These are phyloP conservation scores for Lithophane socia DNA, from an alignment of 2,888 invertebrate genomes.

Conservation along the genomic window DNA sequence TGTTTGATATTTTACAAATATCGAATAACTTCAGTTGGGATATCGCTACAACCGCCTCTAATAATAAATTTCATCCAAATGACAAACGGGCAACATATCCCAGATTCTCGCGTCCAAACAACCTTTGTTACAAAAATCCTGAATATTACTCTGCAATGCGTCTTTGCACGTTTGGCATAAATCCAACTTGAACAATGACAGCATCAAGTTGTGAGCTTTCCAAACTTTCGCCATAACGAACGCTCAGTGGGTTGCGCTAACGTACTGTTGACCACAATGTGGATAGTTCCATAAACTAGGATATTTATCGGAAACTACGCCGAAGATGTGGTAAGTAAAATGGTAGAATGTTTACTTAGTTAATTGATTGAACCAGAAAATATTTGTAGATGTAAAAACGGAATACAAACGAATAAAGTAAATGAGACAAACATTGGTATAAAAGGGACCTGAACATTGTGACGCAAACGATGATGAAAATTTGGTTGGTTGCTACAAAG, in stretches of 20 bases:
- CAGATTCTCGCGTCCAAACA: constrained; percentile 36
- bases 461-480: neutral
- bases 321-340: constrained; percentile 27
- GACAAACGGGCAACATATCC: constrained; percentile 40
- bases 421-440: neutral
- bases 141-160: constrained; percentile 79
- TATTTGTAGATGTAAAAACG: neutral
- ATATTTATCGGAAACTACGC: constrained; percentile 51
- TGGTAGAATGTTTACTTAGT: constrained; percentile 3
- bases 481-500: neutral
- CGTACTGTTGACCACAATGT: constrained; percentile 65
- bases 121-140: constrained; percentile 57
- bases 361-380: constrained; percentile 34
- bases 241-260: constrained; percentile 61
- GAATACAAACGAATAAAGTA: constrained; percentile 3
- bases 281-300: constrained; percentile 50
- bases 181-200: constrained; percentile 82
- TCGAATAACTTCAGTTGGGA: constrained; percentile 4
- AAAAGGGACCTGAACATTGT: neutral
- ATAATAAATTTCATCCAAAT: constrained; percentile 47
- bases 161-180: constrained; percentile 82
- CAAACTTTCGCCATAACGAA: constrained; percentile 76
- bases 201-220: constrained; percentile 77
- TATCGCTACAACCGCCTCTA: neutral
- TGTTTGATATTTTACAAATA: neutral